These are phyloP conservation scores for Cyclophora punctaria DNA, from an alignment of 2,888 invertebrate species.

Conservation along the genomic window DNA sequence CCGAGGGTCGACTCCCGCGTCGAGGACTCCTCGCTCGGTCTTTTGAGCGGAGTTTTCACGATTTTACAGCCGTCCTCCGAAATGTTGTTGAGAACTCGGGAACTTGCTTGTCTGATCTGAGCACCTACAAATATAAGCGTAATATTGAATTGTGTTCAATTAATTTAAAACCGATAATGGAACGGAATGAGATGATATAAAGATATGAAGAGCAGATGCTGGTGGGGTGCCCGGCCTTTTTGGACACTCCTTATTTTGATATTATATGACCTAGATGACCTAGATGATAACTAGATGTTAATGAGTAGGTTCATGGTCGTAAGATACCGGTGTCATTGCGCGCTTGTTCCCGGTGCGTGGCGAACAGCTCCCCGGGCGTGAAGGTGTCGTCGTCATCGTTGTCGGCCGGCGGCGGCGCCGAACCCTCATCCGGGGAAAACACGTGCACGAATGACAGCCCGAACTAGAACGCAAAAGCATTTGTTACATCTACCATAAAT, in stretches of 20 bases:
- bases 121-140: conserved; percentile 34
- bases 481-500: neutral
- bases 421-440: conserved; percentile 17
- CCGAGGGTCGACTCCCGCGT: too few relatives aligned
- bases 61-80: conserved; percentile 41
- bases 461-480: conserved; percentile 63
- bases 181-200: too few relatives aligned
- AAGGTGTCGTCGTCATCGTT: conserved; percentile 75
- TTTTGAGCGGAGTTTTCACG: conserved; percentile 29
- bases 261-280: too few relatives aligned
- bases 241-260: too few relatives aligned
- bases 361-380: conserved; percentile 78
- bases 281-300: too few relatives aligned
- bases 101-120: conserved; percentile 57
- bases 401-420: conserved; percentile 5
- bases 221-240: too few relatives aligned
- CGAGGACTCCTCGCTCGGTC: too few relatives aligned
- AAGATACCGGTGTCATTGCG: too few relatives aligned
- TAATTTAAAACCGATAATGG: too few relatives aligned
- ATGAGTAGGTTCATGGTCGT: too few relatives aligned
- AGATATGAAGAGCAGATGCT: too few relatives aligned
- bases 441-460: conserved; percentile 88
- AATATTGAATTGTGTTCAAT: too few relatives aligned
- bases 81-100: conserved; percentile 49
- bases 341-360: conserved; percentile 33